A percentile compares a stretch with the other conserved stretches of the same genome.
phyloP scores from a whole-genome alignment of 1,140 invertebrate genomes.

The Zaprionus davidi region DNA sequence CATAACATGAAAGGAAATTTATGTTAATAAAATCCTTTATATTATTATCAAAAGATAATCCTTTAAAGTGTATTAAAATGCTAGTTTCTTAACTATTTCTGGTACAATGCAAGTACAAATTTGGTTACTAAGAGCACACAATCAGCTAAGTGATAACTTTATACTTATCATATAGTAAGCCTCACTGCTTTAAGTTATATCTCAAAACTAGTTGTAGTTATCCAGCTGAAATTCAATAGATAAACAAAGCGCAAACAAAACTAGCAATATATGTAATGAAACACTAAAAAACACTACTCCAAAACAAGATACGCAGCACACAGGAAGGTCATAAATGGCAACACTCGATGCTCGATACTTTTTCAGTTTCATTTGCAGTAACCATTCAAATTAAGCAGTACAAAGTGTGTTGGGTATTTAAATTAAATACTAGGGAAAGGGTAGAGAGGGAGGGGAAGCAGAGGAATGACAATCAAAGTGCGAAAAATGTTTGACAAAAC shows the following conservation, averaged over 20 bases:
- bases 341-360: neutral
- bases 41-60: no score
- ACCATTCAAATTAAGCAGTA: constrained; percentile 35
- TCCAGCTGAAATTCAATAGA: neutral
- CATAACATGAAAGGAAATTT: no score
- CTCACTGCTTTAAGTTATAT: no score
- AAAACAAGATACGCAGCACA: neutral
- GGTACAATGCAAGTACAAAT: no score
- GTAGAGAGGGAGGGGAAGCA: neutral
- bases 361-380: constrained; percentile 3
- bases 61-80: no score
- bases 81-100: no score
- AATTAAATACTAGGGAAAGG: constrained; percentile 43
- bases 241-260: neutral
- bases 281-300: no score
- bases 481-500: constrained; percentile 55
- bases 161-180: no score
- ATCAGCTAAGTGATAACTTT: no score
- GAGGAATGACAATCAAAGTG: constrained; percentile 69
- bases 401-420: constrained; percentile 53
- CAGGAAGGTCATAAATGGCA: neutral
- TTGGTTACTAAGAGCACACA: no score
- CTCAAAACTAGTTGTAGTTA: neutral
- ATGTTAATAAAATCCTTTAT: no score
- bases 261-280: neutral